phyloP scores from a whole-genome alignment of 2,797 vertebrate species.

The Mionectes olivaceus region DNA sequence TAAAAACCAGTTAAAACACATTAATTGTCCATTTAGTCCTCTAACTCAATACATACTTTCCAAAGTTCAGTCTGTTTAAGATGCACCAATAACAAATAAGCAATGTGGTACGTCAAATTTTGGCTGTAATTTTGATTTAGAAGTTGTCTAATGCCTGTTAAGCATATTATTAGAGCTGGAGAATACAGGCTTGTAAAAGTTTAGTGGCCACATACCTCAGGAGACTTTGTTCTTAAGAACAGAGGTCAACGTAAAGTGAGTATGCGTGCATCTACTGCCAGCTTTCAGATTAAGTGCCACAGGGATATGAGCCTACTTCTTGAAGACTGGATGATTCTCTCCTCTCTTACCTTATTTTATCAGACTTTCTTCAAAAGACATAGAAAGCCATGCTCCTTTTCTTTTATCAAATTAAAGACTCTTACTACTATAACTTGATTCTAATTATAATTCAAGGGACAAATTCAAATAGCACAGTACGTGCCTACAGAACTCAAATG shows the following conservation, averaged over 20 bases:
- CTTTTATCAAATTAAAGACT: background rate
- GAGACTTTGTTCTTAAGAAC: background rate
- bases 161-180: background rate
- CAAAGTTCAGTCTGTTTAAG: background rate
- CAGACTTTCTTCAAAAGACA: background rate
- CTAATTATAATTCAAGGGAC: background rate
- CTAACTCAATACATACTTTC: background rate
- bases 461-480: background rate
- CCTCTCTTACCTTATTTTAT: background rate
- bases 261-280: background rate
- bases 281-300: accelerated
- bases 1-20: background rate
- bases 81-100: background rate
- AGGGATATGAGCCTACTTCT: background rate
- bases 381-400: background rate
- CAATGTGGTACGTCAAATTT: background rate
- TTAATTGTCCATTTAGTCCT: background rate
- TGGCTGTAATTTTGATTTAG: background rate
- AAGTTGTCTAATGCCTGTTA: background rate
- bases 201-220: background rate
- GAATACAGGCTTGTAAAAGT: background rate
- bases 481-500: background rate
- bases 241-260: background rate
- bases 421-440: background rate
- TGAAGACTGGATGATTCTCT: background rate